A percentile compares a stretch with the other conserved stretches of the same genome.
Conservation (phyloP, 2,888 invertebrate species). For the Platycheirus albimanus region DNA sequence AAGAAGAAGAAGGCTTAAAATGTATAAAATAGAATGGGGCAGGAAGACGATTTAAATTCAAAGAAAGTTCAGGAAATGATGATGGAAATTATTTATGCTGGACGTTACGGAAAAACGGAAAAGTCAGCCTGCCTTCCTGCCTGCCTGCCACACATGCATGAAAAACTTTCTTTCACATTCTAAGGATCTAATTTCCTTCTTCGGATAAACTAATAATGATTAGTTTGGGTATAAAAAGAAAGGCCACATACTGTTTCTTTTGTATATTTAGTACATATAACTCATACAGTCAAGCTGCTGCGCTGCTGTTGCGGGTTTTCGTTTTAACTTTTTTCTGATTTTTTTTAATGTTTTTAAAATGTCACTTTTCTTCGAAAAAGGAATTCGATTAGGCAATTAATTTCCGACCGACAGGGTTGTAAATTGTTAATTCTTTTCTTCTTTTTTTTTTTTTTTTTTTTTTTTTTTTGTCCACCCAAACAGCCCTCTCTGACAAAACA, state of each 20-base stretch:
- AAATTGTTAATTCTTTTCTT: not conserved
- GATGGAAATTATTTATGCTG: conserved; percentile 55
- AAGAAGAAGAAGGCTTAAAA: conserved; percentile 19
- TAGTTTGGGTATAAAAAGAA: conserved; percentile 29
- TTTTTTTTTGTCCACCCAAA: no score
- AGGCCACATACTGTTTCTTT: conserved; percentile 3
- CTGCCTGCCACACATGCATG: not conserved
- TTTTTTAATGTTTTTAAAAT: not conserved
- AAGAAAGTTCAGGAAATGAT: conserved; percentile 59
- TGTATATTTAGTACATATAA: not conserved
- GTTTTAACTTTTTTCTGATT: not conserved
- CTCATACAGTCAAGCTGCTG: not conserved
- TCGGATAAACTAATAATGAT: conserved; percentile 31
- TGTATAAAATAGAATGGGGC: not conserved
- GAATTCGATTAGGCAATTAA: conserved; percentile 14
- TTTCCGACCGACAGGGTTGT: not conserved
- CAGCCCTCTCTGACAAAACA: no score
- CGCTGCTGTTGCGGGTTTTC: not conserved
- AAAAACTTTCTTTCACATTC: conserved; percentile 35
- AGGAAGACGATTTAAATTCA: conserved; percentile 56
- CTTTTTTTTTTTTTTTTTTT: no score
- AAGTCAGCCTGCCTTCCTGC: no score
- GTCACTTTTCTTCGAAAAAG: conserved; percentile 1
- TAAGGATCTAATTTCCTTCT: conserved; percentile 58
- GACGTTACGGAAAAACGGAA: conserved; percentile 19